Base-by-base conservation (phyloP, 2,888 invertebrate genomes). In the Drymonia ruficornis region DNA sequence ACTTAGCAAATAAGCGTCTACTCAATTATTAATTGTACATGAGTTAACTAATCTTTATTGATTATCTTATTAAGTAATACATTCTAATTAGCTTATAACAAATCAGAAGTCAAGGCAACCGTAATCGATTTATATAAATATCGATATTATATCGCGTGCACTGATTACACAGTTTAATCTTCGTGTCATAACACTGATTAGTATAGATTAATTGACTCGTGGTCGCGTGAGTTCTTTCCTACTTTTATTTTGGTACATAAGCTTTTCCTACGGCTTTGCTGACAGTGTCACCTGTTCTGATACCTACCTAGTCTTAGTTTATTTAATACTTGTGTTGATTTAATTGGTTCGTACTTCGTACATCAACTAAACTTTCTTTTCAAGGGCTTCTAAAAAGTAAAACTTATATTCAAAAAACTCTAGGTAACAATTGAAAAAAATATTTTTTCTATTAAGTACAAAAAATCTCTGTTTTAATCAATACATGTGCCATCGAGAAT, bases 61-160 rank as follows among this genome's bases (percentile, higher is more conserved):
- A 62, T 66, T 49, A 65, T 50, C 52, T 11, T n/a, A 11, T 42
- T 61, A 57, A 52, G 52, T 52, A 52, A 50, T 31, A 46, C 11
- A 59, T 29, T 44, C n/a, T 6, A 45, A 48, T 13, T 11, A 16
- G 38, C 16, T 53, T 53, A 65, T 63, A 52, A 53, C 34, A 43
- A 36, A 16, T 13, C 36, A 59, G 49, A 59, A 67, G 56, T 63
- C 59, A 56, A 36, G 47, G 54, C 49, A 63, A 59, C 52, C 52
- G 31, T 59, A 45, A 67, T 65, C 53, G 44, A n/a, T 52, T 51
- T 38, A 56, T 19, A 19, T 44, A 55, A 46, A 29, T 40, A 45
- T 7, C 48, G 23, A 15, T 52, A 47, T 16, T 50, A 47, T 44
- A 49, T 49, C 49, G 29, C 12, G 15, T 28, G 15, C 29, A 50